phyloP scores from a whole-genome alignment of 2,888 invertebrate genomes.

The Aspidiotus rigidus region DNA sequence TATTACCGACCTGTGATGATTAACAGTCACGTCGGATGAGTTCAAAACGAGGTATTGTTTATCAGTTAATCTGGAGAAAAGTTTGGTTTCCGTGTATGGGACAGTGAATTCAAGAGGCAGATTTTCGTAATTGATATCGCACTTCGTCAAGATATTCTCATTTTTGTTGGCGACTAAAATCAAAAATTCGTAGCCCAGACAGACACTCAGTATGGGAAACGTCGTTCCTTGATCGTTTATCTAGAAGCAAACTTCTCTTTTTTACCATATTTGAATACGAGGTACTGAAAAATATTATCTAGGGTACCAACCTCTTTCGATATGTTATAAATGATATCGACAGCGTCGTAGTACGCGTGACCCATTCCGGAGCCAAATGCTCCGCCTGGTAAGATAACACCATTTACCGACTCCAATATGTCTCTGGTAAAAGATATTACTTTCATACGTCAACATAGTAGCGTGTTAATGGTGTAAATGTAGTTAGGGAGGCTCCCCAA shows the following conservation, averaged over 20 bases:
- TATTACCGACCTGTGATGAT: constrained; percentile 17
- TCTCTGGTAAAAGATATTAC: constrained; percentile 7
- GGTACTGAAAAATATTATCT: too few species aligned
- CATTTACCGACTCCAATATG: constrained; percentile 48
- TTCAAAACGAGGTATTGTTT: neutral
- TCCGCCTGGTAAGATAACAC: constrained; percentile 74
- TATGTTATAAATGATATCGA: constrained; percentile 48
- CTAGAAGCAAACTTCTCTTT: constrained; percentile 37
- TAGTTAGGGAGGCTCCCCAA: too few species aligned
- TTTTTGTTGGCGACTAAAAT: constrained; percentile 50
- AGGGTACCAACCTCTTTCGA: constrained; percentile 39
- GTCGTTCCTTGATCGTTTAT: constrained; percentile 60
- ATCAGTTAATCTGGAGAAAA: constrained; percentile 1
- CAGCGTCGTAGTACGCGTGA: constrained; percentile 50
- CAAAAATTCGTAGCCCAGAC: constrained; percentile 76
- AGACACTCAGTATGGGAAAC: constrained; percentile 82
- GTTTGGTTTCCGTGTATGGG: neutral
- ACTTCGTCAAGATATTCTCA: neutral
- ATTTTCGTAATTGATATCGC: constrained; percentile 4
- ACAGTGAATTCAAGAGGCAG: constrained; percentile 5
- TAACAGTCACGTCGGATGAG: neutral
- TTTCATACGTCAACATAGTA: too few species aligned
- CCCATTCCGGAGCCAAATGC: constrained; percentile 61
- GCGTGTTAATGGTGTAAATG: too few species aligned
- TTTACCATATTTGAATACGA: too few species aligned